phyloP scores from a whole-genome alignment of 2,797 vertebrate genomes.

The Mallotus villosus region DNA sequence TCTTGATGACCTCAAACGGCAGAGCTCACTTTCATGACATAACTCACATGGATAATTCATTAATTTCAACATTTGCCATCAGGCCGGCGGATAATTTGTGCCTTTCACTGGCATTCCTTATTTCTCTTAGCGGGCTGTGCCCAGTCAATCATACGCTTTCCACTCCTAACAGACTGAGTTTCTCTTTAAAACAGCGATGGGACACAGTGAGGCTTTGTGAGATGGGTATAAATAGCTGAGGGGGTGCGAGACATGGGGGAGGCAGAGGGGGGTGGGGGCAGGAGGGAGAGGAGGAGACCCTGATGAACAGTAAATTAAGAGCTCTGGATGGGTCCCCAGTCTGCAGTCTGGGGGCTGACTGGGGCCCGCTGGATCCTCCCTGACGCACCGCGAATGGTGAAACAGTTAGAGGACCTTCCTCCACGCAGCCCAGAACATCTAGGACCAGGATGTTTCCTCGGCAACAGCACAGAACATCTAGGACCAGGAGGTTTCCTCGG shows the following conservation, averaged over 20 bases:
- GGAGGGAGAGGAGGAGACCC: constrained; percentile 60
- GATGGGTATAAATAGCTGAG: constrained; percentile 72
- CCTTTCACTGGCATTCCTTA: constrained; percentile 53
- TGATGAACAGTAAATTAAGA: constrained; percentile 71
- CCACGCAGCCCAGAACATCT: background rate
- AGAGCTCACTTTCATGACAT: constrained; percentile 25
- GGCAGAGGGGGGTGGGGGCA: background rate
- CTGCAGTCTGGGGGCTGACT: constrained; percentile 31
- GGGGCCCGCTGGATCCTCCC: constrained; percentile 27
- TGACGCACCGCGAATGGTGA: constrained; percentile 42
- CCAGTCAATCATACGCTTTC: constrained; percentile 70
- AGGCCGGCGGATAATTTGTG: constrained; percentile 55
- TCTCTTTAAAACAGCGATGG: constrained; percentile 64
- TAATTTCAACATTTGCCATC: constrained; percentile 54
- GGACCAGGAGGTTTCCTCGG: constrained; percentile 33
- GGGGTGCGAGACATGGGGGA: constrained; percentile 35
- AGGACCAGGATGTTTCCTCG: constrained; percentile 35
- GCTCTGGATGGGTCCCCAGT: constrained; percentile 40
- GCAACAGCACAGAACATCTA: background rate
- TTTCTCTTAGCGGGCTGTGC: constrained; percentile 50
- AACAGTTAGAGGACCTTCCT: constrained; percentile 48
- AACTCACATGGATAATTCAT: constrained; percentile 58
- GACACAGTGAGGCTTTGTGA: constrained; percentile 74
- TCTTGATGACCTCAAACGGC: constrained; percentile 16
- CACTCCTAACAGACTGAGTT: constrained; percentile 66